Conservation (phyloP, 2,797 vertebrate genomes). For the Sebastes flavidus region DNA sequence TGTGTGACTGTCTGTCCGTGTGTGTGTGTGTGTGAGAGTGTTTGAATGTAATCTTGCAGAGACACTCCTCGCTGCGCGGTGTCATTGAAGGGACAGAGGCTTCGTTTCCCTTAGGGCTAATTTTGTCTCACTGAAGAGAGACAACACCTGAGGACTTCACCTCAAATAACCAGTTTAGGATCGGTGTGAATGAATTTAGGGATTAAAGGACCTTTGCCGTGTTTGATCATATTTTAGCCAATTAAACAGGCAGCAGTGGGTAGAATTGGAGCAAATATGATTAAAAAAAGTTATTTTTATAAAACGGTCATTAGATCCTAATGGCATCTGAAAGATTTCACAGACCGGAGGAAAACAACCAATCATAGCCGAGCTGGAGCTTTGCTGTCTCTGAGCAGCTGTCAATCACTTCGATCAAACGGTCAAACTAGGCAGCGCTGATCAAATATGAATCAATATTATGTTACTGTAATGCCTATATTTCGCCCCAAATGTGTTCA, state of each 20-base stretch:
- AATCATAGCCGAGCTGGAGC: too few relatives aligned
- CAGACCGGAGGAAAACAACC: too few relatives aligned
- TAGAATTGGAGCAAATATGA: too few relatives aligned
- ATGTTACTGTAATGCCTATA: too few relatives aligned
- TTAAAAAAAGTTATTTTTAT: too few relatives aligned
- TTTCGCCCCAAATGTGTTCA: too few relatives aligned
- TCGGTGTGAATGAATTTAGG: neutral
- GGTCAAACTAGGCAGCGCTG: rapidly evolving
- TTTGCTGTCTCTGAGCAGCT: too few relatives aligned
- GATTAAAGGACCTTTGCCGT: neutral
- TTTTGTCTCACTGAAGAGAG: conserved; percentile 41
- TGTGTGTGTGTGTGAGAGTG: neutral
- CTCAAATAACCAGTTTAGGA: neutral
- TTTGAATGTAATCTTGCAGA: conserved; percentile 53
- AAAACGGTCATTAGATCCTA: too few relatives aligned
- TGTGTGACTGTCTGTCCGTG: neutral
- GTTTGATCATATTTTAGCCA: neutral
- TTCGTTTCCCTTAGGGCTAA: conserved; percentile 57
- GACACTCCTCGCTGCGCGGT: conserved; percentile 34
- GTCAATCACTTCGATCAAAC: too few relatives aligned
- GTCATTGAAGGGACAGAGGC: conserved; percentile 58
- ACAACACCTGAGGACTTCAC: conserved; percentile 24
- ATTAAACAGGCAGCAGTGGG: rapidly evolving
- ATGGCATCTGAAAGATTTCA: too few relatives aligned
- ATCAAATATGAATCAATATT: too few relatives aligned